These are phyloP conservation scores for Micrasema longulum DNA, from an alignment of 1,140 invertebrate species.

Conservation along the genomic window DNA sequence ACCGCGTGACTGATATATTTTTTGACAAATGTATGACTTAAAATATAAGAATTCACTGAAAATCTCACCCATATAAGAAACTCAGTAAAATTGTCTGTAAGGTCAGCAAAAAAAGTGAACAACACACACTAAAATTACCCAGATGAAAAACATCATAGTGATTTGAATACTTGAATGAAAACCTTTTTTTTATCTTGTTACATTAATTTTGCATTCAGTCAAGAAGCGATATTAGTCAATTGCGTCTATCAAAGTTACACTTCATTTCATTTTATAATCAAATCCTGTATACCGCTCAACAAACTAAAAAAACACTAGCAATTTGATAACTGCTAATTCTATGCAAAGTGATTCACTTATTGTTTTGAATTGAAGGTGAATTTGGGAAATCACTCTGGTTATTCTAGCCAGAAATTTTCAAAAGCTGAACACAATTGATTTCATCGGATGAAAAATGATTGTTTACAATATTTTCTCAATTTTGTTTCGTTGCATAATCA, in stretches of 20 bases:
- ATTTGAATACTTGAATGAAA: not conserved
- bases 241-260: not conserved
- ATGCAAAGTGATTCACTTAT: conserved; percentile 7
- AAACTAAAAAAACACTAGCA: not conserved
- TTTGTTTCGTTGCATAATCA: conserved; percentile 2
- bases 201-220: not conserved
- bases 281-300: not conserved
- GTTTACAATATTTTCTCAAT: conserved; percentile 8
- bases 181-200: not conserved
- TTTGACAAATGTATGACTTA: too few species aligned
- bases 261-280: not conserved
- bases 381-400: not conserved
- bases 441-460: not conserved
- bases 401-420: not conserved
- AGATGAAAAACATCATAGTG: not conserved
- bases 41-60: too few species aligned
- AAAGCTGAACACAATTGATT: not conserved
- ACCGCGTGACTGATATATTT: too few species aligned
- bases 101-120: too few species aligned
- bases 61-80: too few species aligned
- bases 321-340: conserved; percentile 7
- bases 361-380: not conserved
- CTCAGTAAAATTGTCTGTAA: too few species aligned
- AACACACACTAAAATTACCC: too few species aligned
- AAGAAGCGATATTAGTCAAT: not conserved